phyloP scores from a whole-genome alignment of 2,888 invertebrate species.

The Leptopilina syphax region DNA sequence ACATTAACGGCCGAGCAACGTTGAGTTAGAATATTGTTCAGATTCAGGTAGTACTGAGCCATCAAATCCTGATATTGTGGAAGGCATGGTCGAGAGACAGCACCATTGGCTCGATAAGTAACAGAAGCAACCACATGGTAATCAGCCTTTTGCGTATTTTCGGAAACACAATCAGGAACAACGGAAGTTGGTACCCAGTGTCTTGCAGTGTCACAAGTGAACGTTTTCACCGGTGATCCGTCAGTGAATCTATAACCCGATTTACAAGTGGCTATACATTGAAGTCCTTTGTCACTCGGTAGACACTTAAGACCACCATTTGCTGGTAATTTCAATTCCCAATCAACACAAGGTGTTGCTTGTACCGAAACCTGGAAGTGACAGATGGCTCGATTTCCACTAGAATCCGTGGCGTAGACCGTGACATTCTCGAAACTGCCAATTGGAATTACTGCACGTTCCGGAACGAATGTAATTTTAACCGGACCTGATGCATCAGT shows the following conservation, averaged over 20 bases:
- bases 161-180: conserved; percentile 96
- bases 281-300: conserved; percentile 88
- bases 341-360: conserved; percentile 95
- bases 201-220: conserved; percentile 88
- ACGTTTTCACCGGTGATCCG: conserved; percentile 91
- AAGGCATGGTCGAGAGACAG: conserved; percentile 89
- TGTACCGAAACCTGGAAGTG: conserved; percentile 96
- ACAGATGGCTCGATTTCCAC: conserved; percentile 92
- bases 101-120: conserved; percentile 92
- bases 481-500: conserved; percentile 94
- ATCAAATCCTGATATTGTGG: conserved; percentile 91
- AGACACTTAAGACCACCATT: conserved; percentile 93
- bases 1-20: conserved; percentile 96
- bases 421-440: conserved; percentile 95
- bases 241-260: conserved; percentile 94
- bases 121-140: conserved; percentile 93
- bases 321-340: conserved; percentile 93
- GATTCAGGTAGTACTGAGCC: conserved; percentile 86
- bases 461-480: conserved; percentile 85
- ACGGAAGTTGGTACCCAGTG: conserved; percentile 93
- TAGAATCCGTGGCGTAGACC: conserved; percentile 91
- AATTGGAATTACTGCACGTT: conserved; percentile 89
- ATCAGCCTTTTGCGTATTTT: conserved; percentile 96
- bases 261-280: conserved; percentile 94
- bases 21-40: conserved; percentile 91